Evolutionary conservation across 2,113 vertebrate genomes (phyloP).

Genomic region (Daboia siamensis): DNA sequence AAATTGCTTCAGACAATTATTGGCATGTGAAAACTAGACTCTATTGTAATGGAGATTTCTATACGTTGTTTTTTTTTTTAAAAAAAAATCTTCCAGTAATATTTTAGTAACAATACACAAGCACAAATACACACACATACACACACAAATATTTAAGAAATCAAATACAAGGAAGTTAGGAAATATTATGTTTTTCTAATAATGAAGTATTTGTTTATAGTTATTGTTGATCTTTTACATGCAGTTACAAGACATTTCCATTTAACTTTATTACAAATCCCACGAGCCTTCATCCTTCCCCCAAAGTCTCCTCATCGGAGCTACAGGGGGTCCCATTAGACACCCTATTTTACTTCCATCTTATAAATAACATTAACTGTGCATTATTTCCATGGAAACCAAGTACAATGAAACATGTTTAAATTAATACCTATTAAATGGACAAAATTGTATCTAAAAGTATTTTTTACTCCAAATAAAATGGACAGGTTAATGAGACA

Average conservation of each 20-base stretch:
- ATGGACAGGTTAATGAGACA: slow-evolving; percentile 48
- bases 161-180: background rate
- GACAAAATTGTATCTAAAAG: slow-evolving; percentile 61
- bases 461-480: slow-evolving; percentile 50
- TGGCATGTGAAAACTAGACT: slow-evolving; percentile 13
- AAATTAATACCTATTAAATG: slow-evolving; percentile 59
- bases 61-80: background rate
- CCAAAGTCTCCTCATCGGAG: slow-evolving; percentile 65
- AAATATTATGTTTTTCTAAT: slow-evolving; percentile 7
- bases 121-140: background rate
- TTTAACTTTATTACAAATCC: slow-evolving; percentile 58
- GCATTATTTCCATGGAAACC: slow-evolving; percentile 67
- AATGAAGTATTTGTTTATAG: slow-evolving; percentile 54
- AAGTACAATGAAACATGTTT: slow-evolving; percentile 67
- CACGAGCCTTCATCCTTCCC: slow-evolving; percentile 53
- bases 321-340: slow-evolving; percentile 65
- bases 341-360: slow-evolving; percentile 64
- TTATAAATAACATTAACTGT: slow-evolving; percentile 71
- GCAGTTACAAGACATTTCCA: slow-evolving; percentile 62
- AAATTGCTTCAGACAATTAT: slow-evolving; percentile 5
- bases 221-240: slow-evolving; percentile 56
- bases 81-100: background rate
- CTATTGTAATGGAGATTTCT: background rate
- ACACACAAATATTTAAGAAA: background rate
- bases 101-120: background rate